These are phyloP conservation scores for Calcarius lapponicus DNA, from an alignment of 2,797 vertebrate species.

Conservation along the genomic window DNA sequence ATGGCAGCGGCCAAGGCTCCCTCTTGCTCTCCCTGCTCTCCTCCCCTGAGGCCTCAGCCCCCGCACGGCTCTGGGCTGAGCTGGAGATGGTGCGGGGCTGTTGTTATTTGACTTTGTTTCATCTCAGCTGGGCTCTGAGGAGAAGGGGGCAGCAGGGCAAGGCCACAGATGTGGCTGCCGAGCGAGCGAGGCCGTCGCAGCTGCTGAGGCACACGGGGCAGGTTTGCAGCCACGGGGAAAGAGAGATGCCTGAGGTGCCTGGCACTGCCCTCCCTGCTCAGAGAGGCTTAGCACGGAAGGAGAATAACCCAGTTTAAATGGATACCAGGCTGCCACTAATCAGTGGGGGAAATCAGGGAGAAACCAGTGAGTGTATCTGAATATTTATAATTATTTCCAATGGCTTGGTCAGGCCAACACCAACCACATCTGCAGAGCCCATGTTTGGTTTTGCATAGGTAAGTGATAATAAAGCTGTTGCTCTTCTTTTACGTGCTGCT, in stretches of 20 bases:
- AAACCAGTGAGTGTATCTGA: not conserved
- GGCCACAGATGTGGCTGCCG: fast-evolving
- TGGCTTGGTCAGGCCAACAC: not conserved
- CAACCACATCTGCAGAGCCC: not conserved
- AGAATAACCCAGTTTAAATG: not conserved
- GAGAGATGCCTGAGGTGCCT: fast-evolving
- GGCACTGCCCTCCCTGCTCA: fast-evolving
- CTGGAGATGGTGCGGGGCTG: fast-evolving
- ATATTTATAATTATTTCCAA: not conserved
- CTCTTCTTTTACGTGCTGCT: not conserved
- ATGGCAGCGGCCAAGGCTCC: fast-evolving
- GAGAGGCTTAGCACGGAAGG: not conserved
- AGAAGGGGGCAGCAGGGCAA: not conserved
- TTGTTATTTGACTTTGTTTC: not conserved
- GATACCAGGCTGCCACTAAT: not conserved
- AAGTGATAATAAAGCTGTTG: not conserved
- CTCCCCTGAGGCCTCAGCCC: not conserved
- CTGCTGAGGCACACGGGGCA: fast-evolving
- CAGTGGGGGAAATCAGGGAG: fast-evolving
- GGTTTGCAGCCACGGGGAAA: fast-evolving
- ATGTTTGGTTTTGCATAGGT: not conserved
- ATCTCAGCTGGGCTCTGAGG: not conserved
- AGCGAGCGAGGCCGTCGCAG: fast-evolving
- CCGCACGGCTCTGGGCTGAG: fast-evolving
- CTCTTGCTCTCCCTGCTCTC: not conserved